phyloP scores from a whole-genome alignment of 2,797 vertebrate species.

The Phalloptychus januarius region DNA sequence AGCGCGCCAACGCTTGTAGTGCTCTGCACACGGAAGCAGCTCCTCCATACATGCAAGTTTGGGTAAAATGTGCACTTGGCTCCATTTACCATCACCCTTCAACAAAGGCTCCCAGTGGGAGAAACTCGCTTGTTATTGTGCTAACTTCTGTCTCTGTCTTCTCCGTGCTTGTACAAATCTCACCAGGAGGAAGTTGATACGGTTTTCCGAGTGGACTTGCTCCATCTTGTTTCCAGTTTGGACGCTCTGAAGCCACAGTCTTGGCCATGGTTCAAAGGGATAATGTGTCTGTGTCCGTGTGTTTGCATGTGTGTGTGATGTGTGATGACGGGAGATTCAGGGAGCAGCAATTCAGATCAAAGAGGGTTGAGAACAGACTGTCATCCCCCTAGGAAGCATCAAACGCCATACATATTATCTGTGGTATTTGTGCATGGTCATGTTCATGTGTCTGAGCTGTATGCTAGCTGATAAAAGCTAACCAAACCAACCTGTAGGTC shows the following conservation, averaged over 20 bases:
- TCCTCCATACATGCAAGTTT: constrained; percentile 6
- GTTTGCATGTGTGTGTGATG: background rate
- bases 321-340: constrained; percentile 6
- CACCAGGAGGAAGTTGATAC: constrained; percentile 37
- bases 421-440: constrained; percentile 9
- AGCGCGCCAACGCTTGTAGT: constrained; percentile 36
- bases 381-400: constrained; percentile 59
- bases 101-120: constrained; percentile 42
- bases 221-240: constrained; percentile 49
- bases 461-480: background rate
- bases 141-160: constrained; percentile 4
- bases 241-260: constrained; percentile 44
- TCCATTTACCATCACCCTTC: constrained; percentile 52
- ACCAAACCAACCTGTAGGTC: background rate
- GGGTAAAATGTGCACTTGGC: constrained; percentile 49
- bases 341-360: constrained; percentile 61
- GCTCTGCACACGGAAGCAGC: constrained; percentile 7
- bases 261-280: constrained; percentile 70
- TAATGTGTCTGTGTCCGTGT: constrained; percentile 27
- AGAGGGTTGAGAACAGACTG: constrained; percentile 63
- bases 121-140: constrained; percentile 31
- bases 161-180: constrained; percentile 1
- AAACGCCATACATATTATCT: constrained; percentile 65
- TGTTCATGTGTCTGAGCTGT: constrained; percentile 16
- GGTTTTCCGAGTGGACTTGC: constrained; percentile 19